These are phyloP conservation scores for Sebastes umbrosus DNA, from an alignment of 2,797 vertebrate species.

Conservation along the genomic window DNA sequence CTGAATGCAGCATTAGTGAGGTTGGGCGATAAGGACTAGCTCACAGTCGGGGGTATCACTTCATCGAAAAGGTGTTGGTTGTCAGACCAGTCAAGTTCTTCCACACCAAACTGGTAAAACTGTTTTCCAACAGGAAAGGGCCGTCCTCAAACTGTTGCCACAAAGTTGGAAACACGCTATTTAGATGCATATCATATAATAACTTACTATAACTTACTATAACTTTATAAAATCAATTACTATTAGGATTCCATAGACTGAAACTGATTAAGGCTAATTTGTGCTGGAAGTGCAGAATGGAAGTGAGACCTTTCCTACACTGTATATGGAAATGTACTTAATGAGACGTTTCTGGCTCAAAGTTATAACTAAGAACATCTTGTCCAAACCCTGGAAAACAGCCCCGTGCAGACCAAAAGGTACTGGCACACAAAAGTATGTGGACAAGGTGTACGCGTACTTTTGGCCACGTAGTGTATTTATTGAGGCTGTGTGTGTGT, in stretches of 20 bases:
- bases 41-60: neutral
- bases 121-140: neutral
- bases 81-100: neutral
- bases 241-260: neutral
- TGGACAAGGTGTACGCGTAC: neutral
- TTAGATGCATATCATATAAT: neutral
- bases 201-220: neutral
- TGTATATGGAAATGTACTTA: neutral
- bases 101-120: neutral
- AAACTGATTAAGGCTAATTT: neutral
- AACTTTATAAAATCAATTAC: neutral
- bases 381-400: neutral
- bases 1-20: neutral
- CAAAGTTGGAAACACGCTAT: neutral
- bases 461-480: neutral
- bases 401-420: neutral
- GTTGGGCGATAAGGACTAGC: neutral
- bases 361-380: neutral
- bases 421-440: neutral
- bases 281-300: neutral
- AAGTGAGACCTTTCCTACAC: neutral
- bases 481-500: neutral
- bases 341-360: neutral
- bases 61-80: neutral
- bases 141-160: neutral